Evolutionary conservation across 2,888 invertebrate genomes (phyloP).

Genomic region (Polylopha cassiicola): DNA sequence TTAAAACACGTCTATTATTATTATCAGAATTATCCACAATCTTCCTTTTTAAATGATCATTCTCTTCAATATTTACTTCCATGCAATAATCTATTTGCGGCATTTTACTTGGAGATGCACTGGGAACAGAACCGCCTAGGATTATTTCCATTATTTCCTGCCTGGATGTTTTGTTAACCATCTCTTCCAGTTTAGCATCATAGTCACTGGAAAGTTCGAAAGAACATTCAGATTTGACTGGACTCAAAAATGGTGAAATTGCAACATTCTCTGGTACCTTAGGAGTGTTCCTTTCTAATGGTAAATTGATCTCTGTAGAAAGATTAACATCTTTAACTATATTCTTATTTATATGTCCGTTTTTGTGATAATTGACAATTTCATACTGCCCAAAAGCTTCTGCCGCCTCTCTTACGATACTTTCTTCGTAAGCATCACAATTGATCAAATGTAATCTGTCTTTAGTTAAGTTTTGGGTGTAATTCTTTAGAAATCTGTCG

Average conservation of each 20-base stretch:
- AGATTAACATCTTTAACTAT: constrained; percentile 53
- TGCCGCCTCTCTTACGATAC: constrained; percentile 50
- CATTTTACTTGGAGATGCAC: constrained; percentile 48
- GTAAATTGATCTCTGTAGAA: constrained; percentile 51
- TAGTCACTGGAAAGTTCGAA: constrained; percentile 66
- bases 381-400: constrained; percentile 49
- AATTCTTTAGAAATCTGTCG: constrained; percentile 46
- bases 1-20: constrained; percentile 55
- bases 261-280: constrained; percentile 17
- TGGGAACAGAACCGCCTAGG: constrained; percentile 51
- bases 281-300: constrained; percentile 38
- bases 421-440: constrained; percentile 60
- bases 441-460: constrained; percentile 57
- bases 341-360: constrained; percentile 54
- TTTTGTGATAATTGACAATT: constrained; percentile 58
- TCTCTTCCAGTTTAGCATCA: constrained; percentile 63
- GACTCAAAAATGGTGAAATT: constrained; percentile 47
- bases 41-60: constrained; percentile 48
- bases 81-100: constrained; percentile 59
- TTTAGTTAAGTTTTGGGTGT: constrained; percentile 29
- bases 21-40: constrained; percentile 47
- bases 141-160: constrained; percentile 74
- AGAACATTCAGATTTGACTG: constrained; percentile 65
- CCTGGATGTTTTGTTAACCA: constrained; percentile 63
- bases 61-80: constrained; percentile 50